phyloP scores from a whole-genome alignment of 2,113 vertebrate genomes.

The Rana temporaria region DNA sequence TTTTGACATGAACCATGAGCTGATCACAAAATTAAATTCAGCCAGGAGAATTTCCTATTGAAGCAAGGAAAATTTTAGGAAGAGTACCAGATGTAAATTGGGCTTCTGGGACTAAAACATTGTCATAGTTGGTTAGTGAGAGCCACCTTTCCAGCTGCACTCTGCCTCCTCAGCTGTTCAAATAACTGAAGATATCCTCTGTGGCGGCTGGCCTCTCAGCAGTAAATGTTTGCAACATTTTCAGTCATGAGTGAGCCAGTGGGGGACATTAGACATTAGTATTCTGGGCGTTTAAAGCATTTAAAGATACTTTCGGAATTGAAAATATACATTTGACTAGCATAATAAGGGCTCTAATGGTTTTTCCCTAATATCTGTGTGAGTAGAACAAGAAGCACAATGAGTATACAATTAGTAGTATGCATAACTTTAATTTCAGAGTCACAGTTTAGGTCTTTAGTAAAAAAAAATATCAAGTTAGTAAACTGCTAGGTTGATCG shows the following conservation, averaged over 20 bases:
- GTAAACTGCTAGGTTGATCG: too few species aligned
- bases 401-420: too few species aligned
- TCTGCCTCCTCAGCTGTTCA: conserved; percentile 17
- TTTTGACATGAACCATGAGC: too few species aligned
- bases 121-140: conserved; percentile 20
- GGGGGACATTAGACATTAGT: not conserved
- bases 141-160: not conserved
- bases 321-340: not conserved
- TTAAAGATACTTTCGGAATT: not conserved
- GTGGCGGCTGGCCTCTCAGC: not conserved
- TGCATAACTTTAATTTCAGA: too few species aligned
- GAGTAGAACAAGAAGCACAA: too few species aligned
- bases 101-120: conserved; percentile 11
- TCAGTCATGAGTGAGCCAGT: not conserved
- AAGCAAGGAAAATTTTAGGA: not conserved
- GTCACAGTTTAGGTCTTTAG: too few species aligned
- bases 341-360: not conserved
- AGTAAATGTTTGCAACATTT: conserved; percentile 1
- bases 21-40: too few species aligned
- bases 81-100: not conserved
- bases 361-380: too few species aligned
- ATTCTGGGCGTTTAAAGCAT: not conserved
- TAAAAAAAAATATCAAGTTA: too few species aligned
- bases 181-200: not conserved
- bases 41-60: not conserved